Base-by-base conservation (phyloP, 2,797 vertebrate species). In the Muraenolepis orangiensis region DNA sequence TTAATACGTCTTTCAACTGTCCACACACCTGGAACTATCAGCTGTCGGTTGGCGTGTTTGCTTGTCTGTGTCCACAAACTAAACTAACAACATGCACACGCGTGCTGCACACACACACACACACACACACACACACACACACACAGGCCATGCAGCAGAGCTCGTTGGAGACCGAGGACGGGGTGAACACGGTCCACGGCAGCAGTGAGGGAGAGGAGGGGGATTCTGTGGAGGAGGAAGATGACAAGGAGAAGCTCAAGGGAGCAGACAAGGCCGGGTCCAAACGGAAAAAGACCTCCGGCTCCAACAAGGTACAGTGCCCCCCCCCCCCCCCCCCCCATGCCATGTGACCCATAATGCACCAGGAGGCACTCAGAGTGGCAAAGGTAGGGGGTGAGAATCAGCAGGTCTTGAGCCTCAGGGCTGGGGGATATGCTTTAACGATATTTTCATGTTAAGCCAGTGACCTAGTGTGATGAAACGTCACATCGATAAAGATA, bases 141-240 rank as follows among this genome's bases (percentile, higher is more conserved):
- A 26, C 23, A 46, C 36, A 98, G 97, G 94, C 93, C 79, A 94
- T 97, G 82, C 96, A 98, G 71, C 96, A 98, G 92, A 95, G 95
- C 82, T 99, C 96, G n/a, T 95, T 95, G 28, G 96, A 98, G 91
- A 96, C 95, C 0, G 96, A 98, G 81, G 96, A 96, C 83, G 96
- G 95, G 2, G 95, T 95, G 28, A 95, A 97, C 74, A 87, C 94
- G 0, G 96, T 94, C 11, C 96, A 97, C 30, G 96, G 95, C 74
- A 98, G 96, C 93, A 98, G 96, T 3, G 96, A 98, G 81, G 91
- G 88, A 0, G 96, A 97, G 69, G 96, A 96, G 85, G 96, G 94
- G 0, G 95, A 96, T 74, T 92, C 94, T 72, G 93, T 95, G 66
- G 95, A 95, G 82, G 96, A 97, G 79, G 89, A 91, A 30, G 95